Base-by-base conservation (phyloP, 2,888 invertebrate species). In the Thelaira solivaga region DNA sequence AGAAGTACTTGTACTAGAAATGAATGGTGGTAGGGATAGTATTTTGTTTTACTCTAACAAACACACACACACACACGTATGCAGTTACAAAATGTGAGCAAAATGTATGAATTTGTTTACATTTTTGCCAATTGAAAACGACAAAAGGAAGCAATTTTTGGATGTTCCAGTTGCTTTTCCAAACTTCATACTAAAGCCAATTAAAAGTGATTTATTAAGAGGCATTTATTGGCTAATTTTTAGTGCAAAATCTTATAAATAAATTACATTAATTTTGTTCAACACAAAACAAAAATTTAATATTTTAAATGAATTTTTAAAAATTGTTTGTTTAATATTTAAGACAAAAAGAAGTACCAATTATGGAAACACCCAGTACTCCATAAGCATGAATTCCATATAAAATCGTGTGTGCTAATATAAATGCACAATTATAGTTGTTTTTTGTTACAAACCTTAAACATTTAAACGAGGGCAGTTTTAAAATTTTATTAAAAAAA, bases 91-190 rank as follows among this genome's bases (percentile, higher is more conserved):
- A 22, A 36, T 41, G 55, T 18, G 24, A 55, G 31, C 18, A 65
- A 74, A 74, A 59, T 65, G 39, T 55, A 69, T 18, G 36, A 78
- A 78, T 78, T 78, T 74, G 74, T 74, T 78, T 74, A 78, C 74
- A 74, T 78, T 78, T 72, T 71, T 47, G 47, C 61, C 78, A 74
- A 78, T 74, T 74, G 65, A 65, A 74, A 78, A 78, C 74, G 69
- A 78, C 78, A 78, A 78, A 74, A 65, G 74, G 61, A 69, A 78
- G 24, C 22, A 49, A 45, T 36, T 36, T 51, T 18, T 51, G 49
- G 11, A 20, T 59, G 49, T 62, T 45, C 11, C 20, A 16, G 2
- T 53, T 55, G 22, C 16, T 49, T 13, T 26, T 2, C 11, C n/a
- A n/a, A n/a, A n/a, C n/a, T n/a, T n/a, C n/a, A n/a, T n/a, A n/a